Percentiles rank a stretch among this genome's conserved stretches.
Conservation (phyloP, 2,888 invertebrate species). For the Anthrax anthrax region DNA sequence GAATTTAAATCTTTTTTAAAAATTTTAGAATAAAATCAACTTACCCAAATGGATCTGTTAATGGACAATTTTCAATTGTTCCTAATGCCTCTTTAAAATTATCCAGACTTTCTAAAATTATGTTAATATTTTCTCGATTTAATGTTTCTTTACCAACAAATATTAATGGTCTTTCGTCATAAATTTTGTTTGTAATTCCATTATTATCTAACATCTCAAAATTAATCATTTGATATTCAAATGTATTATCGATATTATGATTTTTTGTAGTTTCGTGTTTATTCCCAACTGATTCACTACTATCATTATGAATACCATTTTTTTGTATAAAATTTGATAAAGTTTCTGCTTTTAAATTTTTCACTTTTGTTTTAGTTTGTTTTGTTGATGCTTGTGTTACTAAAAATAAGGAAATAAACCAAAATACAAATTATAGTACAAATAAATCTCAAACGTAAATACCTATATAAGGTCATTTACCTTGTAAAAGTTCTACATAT, state of each 20-base stretch:
- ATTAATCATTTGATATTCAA: slow-evolving; percentile 28
- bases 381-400: slow-evolving; percentile 48
- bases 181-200: slow-evolving; percentile 20
- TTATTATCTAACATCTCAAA: slow-evolving; percentile 24
- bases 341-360: slow-evolving; percentile 50
- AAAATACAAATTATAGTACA: background rate
- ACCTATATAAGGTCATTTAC: too few species aligned
- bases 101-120: slow-evolving; percentile 28
- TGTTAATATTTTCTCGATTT: slow-evolving; percentile 20
- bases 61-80: slow-evolving; percentile 21
- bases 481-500: slow-evolving; percentile 54
- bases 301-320: background rate
- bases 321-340: slow-evolving; percentile 46
- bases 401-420: slow-evolving; percentile 22
- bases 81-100: slow-evolving; percentile 29
- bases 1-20: too few species aligned
- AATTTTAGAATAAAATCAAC: too few species aligned
- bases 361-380: slow-evolving; percentile 52
- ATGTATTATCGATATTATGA: slow-evolving; percentile 18
- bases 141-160: slow-evolving; percentile 25
- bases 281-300: too few species aligned
- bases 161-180: slow-evolving; percentile 28
- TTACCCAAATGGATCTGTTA: slow-evolving; percentile 10
- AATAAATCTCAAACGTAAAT: too few species aligned
- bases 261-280: too few species aligned